Base-by-base conservation (phyloP, 2,113 vertebrate genomes). In the Callithrix jacchus region DNA sequence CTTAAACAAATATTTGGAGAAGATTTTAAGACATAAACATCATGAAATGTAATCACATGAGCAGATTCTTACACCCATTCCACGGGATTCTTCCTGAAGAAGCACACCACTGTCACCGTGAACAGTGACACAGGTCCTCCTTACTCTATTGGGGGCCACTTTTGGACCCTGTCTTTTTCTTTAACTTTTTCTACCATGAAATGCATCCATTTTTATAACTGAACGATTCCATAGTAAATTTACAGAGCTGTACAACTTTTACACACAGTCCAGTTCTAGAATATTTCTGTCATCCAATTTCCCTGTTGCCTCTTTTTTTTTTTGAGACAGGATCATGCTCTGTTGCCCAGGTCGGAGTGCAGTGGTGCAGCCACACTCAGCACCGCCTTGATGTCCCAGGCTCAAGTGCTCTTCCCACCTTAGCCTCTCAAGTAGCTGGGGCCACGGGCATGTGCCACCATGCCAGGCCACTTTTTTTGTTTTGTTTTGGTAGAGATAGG, bases 51-150 rank as follows among this genome's bases (percentile, higher is more conserved):
- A 45, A 45, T 14, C 37, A 37, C 25, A 3, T 17, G 84, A 94
- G 47, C 37, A 47, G 12, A 68, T 61, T 76, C 87, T 13, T 66
- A 23, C 32, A 30, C 70, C 6, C 47, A 66, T 30, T 76, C 30
- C 70, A 11, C 0, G 1, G 56, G 56, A 18, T 54, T 45, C 6
- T 18, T 77, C 71, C 58, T 4, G 9, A 54, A 7, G 73, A 70
- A n/a, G 47, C 17, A 0, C 16, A n/a, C 14, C 25, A 1, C 18
- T 25, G 35, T 40, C 20, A 8, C 35, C 0, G 0, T 27, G 35
- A 14, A 32, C 18, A 40, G 52, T 13, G 37, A n/a, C 45, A 32
- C 14, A 3, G 45, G 25, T 37, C 23, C 37, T 52, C 66, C 27
- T 45, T 20, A 30, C 23, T 68, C 37, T 23, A 0, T 8, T 30